Evolutionary conservation across 2,888 invertebrate species (phyloP).

Genomic region (Tanypteryx hageni): DNA sequence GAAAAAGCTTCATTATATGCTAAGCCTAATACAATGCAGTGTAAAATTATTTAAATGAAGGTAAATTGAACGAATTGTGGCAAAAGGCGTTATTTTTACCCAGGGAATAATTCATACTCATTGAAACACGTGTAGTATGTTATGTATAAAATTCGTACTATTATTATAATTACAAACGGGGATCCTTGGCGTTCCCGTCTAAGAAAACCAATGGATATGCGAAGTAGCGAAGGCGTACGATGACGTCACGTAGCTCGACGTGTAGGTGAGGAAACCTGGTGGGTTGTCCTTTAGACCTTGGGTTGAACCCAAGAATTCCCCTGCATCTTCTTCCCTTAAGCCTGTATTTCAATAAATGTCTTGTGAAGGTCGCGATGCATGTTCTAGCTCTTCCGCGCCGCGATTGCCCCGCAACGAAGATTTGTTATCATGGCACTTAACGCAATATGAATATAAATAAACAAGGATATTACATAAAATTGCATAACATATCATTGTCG

Average conservation of each 20-base stretch:
- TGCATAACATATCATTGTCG: too few relatives aligned
- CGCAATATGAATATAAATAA: background rate
- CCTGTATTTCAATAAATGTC: conserved; percentile 5
- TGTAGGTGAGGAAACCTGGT: background rate
- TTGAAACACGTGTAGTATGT: too few relatives aligned
- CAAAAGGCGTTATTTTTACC: too few relatives aligned
- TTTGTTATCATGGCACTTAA: background rate
- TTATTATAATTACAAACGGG: too few relatives aligned
- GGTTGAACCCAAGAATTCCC: background rate
- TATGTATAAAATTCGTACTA: too few relatives aligned
- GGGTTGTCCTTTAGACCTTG: background rate
- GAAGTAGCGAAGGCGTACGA: background rate
- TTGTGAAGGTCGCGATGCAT: background rate
- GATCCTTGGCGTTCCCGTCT: too few relatives aligned
- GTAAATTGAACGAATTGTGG: too few relatives aligned
- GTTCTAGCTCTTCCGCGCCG: background rate
- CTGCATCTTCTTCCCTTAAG: background rate
- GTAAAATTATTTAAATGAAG: too few relatives aligned
- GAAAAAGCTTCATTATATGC: too few relatives aligned
- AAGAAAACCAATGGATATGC: background rate
- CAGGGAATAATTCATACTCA: too few relatives aligned
- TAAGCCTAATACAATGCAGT: too few relatives aligned
- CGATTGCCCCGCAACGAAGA: background rate
- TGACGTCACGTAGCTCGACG: background rate
- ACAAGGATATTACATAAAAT: too few relatives aligned